Evolutionary conservation across 1,140 invertebrate species (phyloP).

Genomic region (Monochamus saltuarius): DNA sequence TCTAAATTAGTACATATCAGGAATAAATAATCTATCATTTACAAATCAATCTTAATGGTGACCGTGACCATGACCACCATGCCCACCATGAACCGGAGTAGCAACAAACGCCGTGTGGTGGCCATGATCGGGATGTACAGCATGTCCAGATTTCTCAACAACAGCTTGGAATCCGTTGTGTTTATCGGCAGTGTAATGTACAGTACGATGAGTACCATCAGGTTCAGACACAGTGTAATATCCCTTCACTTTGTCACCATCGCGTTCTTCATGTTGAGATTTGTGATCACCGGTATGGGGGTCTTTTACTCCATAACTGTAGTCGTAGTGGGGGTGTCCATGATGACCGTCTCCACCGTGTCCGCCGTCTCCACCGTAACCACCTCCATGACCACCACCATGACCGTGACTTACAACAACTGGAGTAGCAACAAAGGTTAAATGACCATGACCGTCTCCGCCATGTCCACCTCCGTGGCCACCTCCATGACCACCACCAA

Average conservation of each 20-base stretch:
- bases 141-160: slow-evolving; percentile 39
- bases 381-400: neutral
- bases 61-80: too few species aligned
- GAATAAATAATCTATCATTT: too few species aligned
- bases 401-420: neutral
- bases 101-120: too few species aligned
- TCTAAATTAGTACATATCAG: too few species aligned
- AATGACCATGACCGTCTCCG: neutral
- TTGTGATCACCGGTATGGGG: slow-evolving; percentile 59
- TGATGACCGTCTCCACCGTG: slow-evolving; percentile 18
- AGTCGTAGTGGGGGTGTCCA: slow-evolving; percentile 55
- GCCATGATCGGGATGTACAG: slow-evolving; percentile 8
- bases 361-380: neutral
- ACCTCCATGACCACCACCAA: too few species aligned
- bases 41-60: too few species aligned
- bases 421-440: neutral
- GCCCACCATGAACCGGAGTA: too few species aligned
- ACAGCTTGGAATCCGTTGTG: slow-evolving; percentile 55
- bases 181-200: slow-evolving; percentile 64
- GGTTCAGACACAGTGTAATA: slow-evolving; percentile 65
- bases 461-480: too few species aligned
- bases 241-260: slow-evolving; percentile 66
- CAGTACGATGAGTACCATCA: slow-evolving; percentile 62
- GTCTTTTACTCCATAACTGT: slow-evolving; percentile 58
- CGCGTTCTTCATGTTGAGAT: slow-evolving; percentile 59